Percentiles rank a stretch among this genome's conserved stretches.
These are phyloP conservation scores for Eupithecia subumbrata DNA, from an alignment of 2,888 invertebrate genomes.

Conservation along the genomic window DNA sequence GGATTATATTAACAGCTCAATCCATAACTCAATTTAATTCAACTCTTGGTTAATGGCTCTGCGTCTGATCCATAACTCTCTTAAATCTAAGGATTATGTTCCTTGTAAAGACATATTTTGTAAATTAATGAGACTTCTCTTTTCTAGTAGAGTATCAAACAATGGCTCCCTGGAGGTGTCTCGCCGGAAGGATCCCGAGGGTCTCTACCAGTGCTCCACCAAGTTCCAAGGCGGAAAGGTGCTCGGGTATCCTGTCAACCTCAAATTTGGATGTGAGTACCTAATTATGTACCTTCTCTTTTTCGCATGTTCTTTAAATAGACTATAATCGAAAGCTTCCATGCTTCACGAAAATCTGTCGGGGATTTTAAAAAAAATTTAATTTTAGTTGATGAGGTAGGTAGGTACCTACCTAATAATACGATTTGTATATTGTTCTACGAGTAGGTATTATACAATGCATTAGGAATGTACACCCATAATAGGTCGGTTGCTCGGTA, in stretches of 20 bases:
- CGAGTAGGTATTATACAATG: no score
- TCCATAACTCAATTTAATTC: no score
- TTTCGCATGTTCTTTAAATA: background rate
- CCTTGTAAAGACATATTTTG: background rate
- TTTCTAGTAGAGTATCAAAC: slow-evolving; percentile 53
- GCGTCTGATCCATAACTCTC: no score
- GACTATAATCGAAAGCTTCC: background rate
- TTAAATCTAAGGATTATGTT: no score
- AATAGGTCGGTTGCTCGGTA: background rate
- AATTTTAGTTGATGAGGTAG: background rate
- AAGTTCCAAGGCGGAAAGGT: slow-evolving; percentile 61
- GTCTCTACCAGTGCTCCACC: slow-evolving; percentile 69
- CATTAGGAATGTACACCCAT: no score
- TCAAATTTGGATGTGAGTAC: slow-evolving; percentile 76
- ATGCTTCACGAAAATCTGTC: no score
- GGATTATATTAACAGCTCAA: no score
- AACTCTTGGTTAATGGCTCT: no score
- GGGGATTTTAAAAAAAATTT: no score
- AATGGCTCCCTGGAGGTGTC: slow-evolving; percentile 68
- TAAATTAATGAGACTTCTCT: background rate
- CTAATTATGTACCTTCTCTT: no score
- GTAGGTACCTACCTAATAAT: no score
- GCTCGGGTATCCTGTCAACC: slow-evolving; percentile 68
- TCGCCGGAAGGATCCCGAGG: slow-evolving; percentile 62
- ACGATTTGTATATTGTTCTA: no score